phyloP scores from a whole-genome alignment of 2,797 vertebrate species.

The Aplochiton taeniatus region DNA sequence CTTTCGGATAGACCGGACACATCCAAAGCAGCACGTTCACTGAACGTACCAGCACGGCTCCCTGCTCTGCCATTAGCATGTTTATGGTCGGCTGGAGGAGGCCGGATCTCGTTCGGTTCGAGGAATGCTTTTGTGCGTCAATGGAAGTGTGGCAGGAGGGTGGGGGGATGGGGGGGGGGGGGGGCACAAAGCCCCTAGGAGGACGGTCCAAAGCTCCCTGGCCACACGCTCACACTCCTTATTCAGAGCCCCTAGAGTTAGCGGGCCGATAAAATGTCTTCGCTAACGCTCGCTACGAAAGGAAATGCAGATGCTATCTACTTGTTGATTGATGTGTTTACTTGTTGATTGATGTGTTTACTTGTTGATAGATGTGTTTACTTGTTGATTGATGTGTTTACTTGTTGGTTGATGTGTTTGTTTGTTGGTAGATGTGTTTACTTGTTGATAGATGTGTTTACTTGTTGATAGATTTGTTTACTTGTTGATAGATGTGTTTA shows the following conservation, averaged over 20 bases:
- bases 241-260: constrained; percentile 33
- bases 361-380: no score
- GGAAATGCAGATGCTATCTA: no score
- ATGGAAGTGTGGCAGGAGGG: constrained; percentile 14
- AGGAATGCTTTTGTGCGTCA: constrained; percentile 20
- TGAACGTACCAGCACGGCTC: not conserved
- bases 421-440: no score
- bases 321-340: no score
- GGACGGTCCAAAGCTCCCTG: constrained; percentile 5
- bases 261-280: no score
- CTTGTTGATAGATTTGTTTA: no score
- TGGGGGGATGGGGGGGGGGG: not conserved
- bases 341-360: no score
- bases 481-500: no score
- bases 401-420: no score
- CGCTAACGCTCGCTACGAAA: no score
- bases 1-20: not conserved
- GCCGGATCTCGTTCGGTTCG: not conserved
- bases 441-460: no score
- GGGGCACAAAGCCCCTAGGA: constrained; percentile 8
- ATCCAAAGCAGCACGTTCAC: constrained; percentile 11
- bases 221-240: constrained; percentile 31
- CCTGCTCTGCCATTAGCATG: constrained; percentile 1
- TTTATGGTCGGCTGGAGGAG: constrained; percentile 3
- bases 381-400: no score